These are phyloP conservation scores for Pristis pectinata DNA, from an alignment of 2,797 vertebrate genomes.

Conservation along the genomic window DNA sequence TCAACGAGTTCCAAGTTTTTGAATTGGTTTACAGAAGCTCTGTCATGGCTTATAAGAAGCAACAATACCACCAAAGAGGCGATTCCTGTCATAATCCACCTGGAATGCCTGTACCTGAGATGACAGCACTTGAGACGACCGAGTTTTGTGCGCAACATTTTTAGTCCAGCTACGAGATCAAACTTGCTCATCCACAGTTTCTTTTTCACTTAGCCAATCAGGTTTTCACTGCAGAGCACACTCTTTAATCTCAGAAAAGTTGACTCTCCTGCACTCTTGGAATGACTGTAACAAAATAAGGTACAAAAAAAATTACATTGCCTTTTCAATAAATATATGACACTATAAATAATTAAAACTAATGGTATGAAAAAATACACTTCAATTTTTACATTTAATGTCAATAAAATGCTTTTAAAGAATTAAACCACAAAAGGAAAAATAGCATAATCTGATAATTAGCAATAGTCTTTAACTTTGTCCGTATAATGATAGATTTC, in stretches of 20 bases:
- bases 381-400: not conserved
- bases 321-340: not conserved
- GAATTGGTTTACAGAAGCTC: conserved; percentile 47
- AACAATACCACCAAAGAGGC: conserved; percentile 47
- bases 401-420: not conserved
- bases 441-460: not conserved
- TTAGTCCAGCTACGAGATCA: not conserved
- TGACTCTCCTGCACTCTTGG: not conserved
- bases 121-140: not conserved
- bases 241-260: not conserved
- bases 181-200: not conserved
- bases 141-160: conserved; percentile 9
- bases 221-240: not conserved
- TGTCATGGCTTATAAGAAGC: conserved; percentile 56
- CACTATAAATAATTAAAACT: not conserved
- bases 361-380: not conserved
- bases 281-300: conserved; percentile 12
- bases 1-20: conserved; percentile 56
- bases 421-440: not conserved
- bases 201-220: not conserved
- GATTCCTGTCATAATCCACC: conserved; percentile 11
- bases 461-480: no score
- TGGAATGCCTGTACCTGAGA: not conserved
- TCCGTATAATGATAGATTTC: no score
- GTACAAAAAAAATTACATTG: not conserved